Conservation (phyloP, 2,113 vertebrate species). For the Eurystomus gularis region DNA sequence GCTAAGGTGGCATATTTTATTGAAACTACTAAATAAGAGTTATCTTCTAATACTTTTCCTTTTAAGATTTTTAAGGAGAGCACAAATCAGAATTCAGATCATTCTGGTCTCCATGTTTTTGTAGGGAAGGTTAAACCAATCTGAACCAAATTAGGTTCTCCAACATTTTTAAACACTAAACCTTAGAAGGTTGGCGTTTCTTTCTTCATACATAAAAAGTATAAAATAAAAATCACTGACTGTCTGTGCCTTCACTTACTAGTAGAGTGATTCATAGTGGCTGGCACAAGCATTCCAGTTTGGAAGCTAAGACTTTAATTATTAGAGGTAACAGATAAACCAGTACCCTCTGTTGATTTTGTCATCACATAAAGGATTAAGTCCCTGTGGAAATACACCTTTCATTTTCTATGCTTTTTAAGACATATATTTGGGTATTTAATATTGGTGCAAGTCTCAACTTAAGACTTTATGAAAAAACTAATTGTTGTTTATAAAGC, state of each 20-base stretch:
- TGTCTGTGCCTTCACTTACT: not conserved
- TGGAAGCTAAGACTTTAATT: not conserved
- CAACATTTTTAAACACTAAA: not conserved
- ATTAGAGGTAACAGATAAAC: not conserved
- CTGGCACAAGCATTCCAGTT: not conserved
- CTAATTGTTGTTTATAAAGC: not conserved
- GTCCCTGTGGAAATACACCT: not conserved
- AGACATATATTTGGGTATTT: not conserved
- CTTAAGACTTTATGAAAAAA: not conserved
- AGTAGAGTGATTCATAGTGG: not conserved
- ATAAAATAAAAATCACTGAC: not conserved
- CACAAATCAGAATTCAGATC: not conserved
- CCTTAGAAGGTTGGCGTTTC: not conserved
- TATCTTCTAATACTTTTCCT: not conserved
- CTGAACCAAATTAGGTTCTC: not conserved
- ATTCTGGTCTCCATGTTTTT: not conserved
- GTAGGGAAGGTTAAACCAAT: not conserved
- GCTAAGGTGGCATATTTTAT: not conserved
- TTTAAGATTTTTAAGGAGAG: not conserved
- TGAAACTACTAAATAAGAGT: not conserved
- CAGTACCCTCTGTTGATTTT: not conserved
- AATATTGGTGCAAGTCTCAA: not conserved
- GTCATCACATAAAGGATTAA: not conserved
- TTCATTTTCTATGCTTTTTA: not conserved
- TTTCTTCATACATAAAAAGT: not conserved